Evolutionary conservation across 2,113 vertebrate genomes (phyloP).

Genomic region (Haplochromis burtoni): DNA sequence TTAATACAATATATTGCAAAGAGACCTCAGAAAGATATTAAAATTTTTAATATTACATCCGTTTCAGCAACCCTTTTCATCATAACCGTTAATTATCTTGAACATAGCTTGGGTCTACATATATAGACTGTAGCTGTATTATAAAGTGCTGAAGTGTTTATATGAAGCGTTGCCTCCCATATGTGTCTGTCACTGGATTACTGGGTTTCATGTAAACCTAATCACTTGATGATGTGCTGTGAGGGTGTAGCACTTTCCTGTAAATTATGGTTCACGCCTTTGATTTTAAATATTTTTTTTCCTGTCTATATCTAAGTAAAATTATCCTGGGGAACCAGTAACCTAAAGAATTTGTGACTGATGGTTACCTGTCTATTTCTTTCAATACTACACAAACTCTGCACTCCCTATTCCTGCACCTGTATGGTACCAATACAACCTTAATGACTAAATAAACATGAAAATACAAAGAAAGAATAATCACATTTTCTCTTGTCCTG

Average conservation of each 20-base stretch:
- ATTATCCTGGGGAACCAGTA: background rate
- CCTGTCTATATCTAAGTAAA: background rate
- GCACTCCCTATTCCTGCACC: slow-evolving; percentile 31
- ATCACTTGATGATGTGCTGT: slow-evolving; percentile 28
- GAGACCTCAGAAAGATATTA: background rate
- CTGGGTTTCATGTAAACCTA: slow-evolving; percentile 34
- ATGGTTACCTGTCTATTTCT: background rate
- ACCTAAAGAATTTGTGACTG: background rate
- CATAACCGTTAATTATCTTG: background rate
- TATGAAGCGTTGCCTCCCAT: background rate
- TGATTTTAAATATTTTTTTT: background rate
- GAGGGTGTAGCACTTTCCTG: slow-evolving; percentile 3
- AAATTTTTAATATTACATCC: background rate
- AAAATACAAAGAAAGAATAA: background rate
- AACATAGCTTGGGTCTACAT: background rate
- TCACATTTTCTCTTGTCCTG: background rate
- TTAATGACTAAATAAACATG: background rate
- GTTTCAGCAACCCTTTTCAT: background rate
- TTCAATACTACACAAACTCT: background rate
- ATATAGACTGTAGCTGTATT: background rate
- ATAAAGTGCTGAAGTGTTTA: slow-evolving; percentile 7
- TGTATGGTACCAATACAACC: slow-evolving; percentile 19
- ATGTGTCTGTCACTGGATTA: slow-evolving; percentile 28
- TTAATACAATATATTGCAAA: background rate
- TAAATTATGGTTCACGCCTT: slow-evolving; percentile 27